These are phyloP conservation scores for Zapornia atra DNA, from an alignment of 2,113 vertebrate species.

Conservation along the genomic window DNA sequence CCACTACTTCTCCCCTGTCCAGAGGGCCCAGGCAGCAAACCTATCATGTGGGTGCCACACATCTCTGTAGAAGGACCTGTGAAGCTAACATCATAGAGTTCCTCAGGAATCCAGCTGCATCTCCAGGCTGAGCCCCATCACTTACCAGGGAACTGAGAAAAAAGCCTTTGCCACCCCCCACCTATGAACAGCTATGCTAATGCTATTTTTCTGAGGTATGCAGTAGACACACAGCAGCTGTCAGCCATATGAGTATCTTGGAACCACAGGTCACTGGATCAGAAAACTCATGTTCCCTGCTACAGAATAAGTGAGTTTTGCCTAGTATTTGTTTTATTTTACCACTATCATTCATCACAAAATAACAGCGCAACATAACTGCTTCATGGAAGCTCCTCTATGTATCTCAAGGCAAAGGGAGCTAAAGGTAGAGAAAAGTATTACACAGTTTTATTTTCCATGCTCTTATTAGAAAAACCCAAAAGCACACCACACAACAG, in stretches of 20 bases:
- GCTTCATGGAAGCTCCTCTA: not conserved
- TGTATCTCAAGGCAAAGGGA: not conserved
- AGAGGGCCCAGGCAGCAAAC: not conserved
- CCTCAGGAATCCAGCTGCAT: not conserved
- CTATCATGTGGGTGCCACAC: not conserved
- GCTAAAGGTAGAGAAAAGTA: not conserved
- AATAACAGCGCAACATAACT: not conserved
- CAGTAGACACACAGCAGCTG: not conserved
- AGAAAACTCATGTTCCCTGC: not conserved
- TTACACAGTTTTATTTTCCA: not conserved
- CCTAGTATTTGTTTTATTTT: not conserved
- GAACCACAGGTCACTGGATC: not conserved
- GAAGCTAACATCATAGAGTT: not conserved
- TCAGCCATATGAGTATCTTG: not conserved
- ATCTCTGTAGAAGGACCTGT: not conserved
- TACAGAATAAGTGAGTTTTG: not conserved
- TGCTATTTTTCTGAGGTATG: not conserved
- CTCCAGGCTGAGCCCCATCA: not conserved
- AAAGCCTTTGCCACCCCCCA: not conserved
- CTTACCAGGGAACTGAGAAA: not conserved
- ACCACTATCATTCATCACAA: not conserved
- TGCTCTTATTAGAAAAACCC: not conserved
- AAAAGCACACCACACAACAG: too few relatives aligned
- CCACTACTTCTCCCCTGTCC: not conserved
- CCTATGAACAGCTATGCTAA: not conserved